phyloP scores from a whole-genome alignment of 2,888 invertebrate species.

The Trissolcus brochymenae region DNA sequence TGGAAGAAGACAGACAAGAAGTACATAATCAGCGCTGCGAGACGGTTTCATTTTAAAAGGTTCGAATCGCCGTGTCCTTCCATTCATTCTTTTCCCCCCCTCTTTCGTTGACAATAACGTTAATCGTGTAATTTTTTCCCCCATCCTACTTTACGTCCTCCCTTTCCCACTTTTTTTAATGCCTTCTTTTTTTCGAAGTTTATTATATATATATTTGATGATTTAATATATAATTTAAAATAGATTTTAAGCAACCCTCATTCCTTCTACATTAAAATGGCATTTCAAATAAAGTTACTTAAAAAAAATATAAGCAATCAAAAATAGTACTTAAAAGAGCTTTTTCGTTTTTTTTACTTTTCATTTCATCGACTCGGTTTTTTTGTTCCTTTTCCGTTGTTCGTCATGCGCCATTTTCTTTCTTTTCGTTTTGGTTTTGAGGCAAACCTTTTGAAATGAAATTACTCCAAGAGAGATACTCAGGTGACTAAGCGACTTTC shows the following conservation, averaged over 20 bases:
- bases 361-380: slow-evolving; percentile 19
- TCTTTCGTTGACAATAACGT: slow-evolving; percentile 50
- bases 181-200: slow-evolving; percentile 40
- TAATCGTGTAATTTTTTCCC: slow-evolving; percentile 31
- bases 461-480: slow-evolving; percentile 51
- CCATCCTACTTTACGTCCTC: slow-evolving; percentile 22
- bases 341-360: slow-evolving; percentile 29
- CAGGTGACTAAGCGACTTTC: slow-evolving; percentile 49
- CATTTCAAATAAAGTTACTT: slow-evolving; percentile 61
- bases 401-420: slow-evolving; percentile 14
- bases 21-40: slow-evolving; percentile 52
- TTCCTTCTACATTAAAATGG: slow-evolving; percentile 60
- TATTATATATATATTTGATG: slow-evolving; percentile 62
- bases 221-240: slow-evolving; percentile 61
- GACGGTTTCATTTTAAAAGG: slow-evolving; percentile 68
- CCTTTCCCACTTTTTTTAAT: slow-evolving; percentile 48
- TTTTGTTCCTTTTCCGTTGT: slow-evolving; percentile 44
- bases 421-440: slow-evolving; percentile 19
- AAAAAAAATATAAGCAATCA: slow-evolving; percentile 33
- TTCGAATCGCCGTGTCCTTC: slow-evolving; percentile 57
- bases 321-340: slow-evolving; percentile 58
- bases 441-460: slow-evolving; percentile 66
- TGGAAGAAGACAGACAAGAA: slow-evolving; percentile 59
- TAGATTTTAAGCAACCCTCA: slow-evolving; percentile 62
- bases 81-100: slow-evolving; percentile 48